A percentile compares a stretch with the other conserved stretches of the same genome.
Conservation (phyloP, 2,113 vertebrate species). For the Eretmochelys imbricata region DNA sequence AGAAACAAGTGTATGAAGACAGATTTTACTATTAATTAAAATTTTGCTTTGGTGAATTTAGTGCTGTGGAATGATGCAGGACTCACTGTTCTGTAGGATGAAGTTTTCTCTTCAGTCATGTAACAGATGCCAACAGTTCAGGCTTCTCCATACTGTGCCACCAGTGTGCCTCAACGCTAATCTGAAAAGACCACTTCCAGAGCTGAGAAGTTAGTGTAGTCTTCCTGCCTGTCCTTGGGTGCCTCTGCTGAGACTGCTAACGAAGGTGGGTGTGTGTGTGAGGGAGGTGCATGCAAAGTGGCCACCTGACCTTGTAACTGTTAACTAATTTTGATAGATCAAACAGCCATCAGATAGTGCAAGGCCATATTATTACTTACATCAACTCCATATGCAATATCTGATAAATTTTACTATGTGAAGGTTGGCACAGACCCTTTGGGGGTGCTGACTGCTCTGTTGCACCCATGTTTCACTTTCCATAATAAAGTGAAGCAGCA, state of each 20-base stretch:
- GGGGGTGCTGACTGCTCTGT: not conserved
- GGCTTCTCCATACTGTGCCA: not conserved
- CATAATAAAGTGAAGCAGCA: not conserved
- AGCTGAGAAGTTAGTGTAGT: not conserved
- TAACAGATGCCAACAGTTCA: not conserved
- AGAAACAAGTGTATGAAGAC: not conserved
- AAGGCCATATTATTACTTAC: too few relatives aligned
- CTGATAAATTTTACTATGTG: not conserved
- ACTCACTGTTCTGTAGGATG: not conserved
- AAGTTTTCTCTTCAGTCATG: constrained; percentile 9
- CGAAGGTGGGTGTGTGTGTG: not conserved
- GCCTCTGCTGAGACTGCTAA: not conserved
- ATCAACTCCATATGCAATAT: too few relatives aligned
- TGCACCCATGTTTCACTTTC: not conserved
- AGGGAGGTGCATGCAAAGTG: not conserved
- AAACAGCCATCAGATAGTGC: not conserved
- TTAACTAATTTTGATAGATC: not conserved
- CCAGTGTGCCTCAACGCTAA: not conserved
- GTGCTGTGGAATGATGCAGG: not conserved
- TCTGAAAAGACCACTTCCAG: not conserved
- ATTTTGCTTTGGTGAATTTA: not conserved
- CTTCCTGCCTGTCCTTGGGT: not conserved
- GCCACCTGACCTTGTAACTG: accelerated
- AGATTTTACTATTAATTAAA: not conserved
- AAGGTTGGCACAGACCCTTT: not conserved